A percentile compares a stretch with the other conserved stretches of the same genome.
Evolutionary conservation across 2,888 invertebrate genomes (phyloP).

Genomic region (Brenthis daphne): DNA sequence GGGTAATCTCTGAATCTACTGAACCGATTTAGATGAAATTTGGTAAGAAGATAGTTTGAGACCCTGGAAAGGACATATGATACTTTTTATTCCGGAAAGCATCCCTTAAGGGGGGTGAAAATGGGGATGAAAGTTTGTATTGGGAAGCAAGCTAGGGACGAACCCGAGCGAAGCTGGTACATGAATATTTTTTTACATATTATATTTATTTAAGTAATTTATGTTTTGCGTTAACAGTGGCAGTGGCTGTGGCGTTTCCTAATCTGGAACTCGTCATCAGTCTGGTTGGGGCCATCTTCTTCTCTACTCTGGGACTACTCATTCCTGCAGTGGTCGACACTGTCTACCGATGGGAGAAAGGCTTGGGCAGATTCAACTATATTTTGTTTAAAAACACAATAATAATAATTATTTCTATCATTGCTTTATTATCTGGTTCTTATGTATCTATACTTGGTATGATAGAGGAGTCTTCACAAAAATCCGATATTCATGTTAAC

Average conservation of each 20-base stretch:
- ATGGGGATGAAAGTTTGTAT: no score
- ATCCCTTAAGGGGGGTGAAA: no score
- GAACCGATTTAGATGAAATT: no score
- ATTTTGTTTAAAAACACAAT: constrained; percentile 85
- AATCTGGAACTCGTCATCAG: constrained; percentile 93
- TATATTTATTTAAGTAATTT: background rate
- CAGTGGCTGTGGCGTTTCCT: constrained; percentile 90
- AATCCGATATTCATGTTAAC: constrained; percentile 17
- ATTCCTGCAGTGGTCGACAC: constrained; percentile 89
- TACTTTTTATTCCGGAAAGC: no score
- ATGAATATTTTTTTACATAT: background rate
- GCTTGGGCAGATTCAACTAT: constrained; percentile 85
- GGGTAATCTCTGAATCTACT: no score
- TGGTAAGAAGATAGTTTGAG: no score
- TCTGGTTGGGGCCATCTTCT: constrained; percentile 91
- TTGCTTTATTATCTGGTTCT: constrained; percentile 66
- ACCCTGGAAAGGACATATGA: no score
- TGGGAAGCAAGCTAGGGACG: no score
- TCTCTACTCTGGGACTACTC: constrained; percentile 87
- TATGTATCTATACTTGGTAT: constrained; percentile 66
- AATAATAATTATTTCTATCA: constrained; percentile 57
- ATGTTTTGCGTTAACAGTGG: constrained; percentile 74
- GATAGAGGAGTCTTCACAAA: constrained; percentile 56
- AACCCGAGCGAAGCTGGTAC: no score
- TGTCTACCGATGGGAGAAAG: constrained; percentile 85